A percentile compares a stretch with the other conserved stretches of the same genome.
Conservation (phyloP, 2,888 invertebrate genomes). For the Chrysomela aeneicollis region DNA sequence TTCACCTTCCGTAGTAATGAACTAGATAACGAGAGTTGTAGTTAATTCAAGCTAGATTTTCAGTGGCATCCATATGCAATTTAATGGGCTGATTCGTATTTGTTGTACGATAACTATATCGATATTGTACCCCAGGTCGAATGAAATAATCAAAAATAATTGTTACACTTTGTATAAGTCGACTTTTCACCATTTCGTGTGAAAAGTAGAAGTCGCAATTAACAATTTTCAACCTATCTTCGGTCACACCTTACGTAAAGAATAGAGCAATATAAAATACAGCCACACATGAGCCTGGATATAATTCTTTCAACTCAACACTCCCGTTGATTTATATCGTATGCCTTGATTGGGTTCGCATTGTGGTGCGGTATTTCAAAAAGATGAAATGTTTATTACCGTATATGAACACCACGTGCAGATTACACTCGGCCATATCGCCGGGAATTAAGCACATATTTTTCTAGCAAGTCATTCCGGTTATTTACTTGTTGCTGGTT, state of each 20-base stretch:
- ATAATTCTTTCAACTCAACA: conserved; percentile 38
- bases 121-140: no score
- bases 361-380: conserved; percentile 43
- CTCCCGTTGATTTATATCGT: conserved; percentile 40
- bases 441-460: conserved; percentile 29
- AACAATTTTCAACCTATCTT: not conserved
- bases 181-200: no score
- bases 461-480: conserved; percentile 16
- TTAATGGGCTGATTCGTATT: no score
- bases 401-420: conserved; percentile 31
- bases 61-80: no score
- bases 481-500: conserved; percentile 24
- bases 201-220: no score
- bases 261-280: conserved; percentile 24
- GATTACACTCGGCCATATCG: conserved; percentile 34
- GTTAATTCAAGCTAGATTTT: no score
- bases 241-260: conserved; percentile 19
- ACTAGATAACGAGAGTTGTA: no score
- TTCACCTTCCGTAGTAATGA: no score
- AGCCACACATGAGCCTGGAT: conserved; percentile 17
- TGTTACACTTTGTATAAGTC: no score
- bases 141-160: no score
- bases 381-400: conserved; percentile 45
- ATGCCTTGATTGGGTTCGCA: conserved; percentile 43
- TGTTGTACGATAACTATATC: no score